Conservation (phyloP, 1,140 invertebrate genomes). For the Scaptomyza graminum region DNA sequence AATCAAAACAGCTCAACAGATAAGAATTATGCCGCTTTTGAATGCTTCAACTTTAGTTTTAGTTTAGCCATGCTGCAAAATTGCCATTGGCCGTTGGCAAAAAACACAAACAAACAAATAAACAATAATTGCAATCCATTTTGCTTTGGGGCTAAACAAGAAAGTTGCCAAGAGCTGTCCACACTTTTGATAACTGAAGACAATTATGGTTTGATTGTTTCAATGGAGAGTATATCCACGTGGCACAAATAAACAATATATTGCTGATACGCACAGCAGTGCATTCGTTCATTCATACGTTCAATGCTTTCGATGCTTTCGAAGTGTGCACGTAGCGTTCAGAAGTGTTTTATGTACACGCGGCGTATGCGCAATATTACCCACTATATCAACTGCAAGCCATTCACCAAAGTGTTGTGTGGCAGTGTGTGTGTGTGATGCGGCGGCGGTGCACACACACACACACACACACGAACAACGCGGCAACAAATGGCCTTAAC, state of each 20-base stretch:
- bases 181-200: neutral
- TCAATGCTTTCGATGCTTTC: neutral
- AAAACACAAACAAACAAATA: slow-evolving; percentile 13
- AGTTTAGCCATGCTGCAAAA: too few species aligned
- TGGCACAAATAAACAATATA: slow-evolving; percentile 56
- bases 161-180: neutral
- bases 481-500: slow-evolving; percentile 52
- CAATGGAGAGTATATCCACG: slow-evolving; percentile 39
- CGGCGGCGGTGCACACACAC: too few species aligned
- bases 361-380: slow-evolving; percentile 67
- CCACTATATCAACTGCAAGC: slow-evolving; percentile 51
- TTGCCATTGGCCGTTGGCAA: slow-evolving; percentile 15
- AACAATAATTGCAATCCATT: slow-evolving; percentile 23
- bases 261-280: slow-evolving; percentile 42
- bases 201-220: slow-evolving; percentile 8
- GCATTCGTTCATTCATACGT: slow-evolving; percentile 21
- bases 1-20: neutral
- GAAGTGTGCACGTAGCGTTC: slow-evolving; percentile 19
- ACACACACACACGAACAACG: neutral
- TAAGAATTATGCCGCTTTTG: neutral
- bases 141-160: neutral
- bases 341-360: slow-evolving; percentile 55
- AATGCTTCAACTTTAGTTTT: slow-evolving; percentile 21
- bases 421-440: neutral
- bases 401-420: slow-evolving; percentile 4